A percentile compares a stretch with the other conserved stretches of the same genome.
phyloP scores from a whole-genome alignment of 2,797 vertebrate genomes.

The Xenopus petersii region DNA sequence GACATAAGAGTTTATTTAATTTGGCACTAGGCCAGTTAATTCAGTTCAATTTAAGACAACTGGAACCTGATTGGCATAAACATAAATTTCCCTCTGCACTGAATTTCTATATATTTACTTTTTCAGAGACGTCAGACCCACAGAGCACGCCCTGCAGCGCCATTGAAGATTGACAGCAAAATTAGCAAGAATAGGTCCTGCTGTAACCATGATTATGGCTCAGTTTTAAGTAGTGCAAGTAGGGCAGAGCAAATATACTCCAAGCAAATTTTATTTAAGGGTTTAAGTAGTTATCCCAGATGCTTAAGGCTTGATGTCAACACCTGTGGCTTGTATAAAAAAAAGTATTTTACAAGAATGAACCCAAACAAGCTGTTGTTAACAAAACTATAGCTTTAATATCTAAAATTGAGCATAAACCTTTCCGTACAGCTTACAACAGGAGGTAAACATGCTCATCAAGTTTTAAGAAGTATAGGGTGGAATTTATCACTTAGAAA shows the following conservation, averaged over 20 bases:
- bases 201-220: neutral
- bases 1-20: too few relatives aligned
- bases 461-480: conserved; percentile 17
- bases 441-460: conserved; percentile 22
- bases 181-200: too few relatives aligned
- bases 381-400: conserved; percentile 7
- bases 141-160: too few relatives aligned
- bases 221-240: neutral
- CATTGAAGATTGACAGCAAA: too few relatives aligned
- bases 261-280: neutral
- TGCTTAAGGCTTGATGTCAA: conserved; percentile 10
- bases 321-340: conserved; percentile 10
- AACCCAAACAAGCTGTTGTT: neutral
- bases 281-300: conserved; percentile 3
- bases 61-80: too few relatives aligned
- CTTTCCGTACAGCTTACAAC: neutral
- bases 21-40: too few relatives aligned
- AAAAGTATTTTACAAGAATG: neutral
- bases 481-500: conserved; percentile 21
- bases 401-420: conserved; percentile 20
- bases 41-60: too few relatives aligned
- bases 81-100: too few relatives aligned
- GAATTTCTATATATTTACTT: too few relatives aligned
- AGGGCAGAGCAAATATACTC: neutral
- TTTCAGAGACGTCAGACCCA: too few relatives aligned